Conservation (phyloP, 2,797 vertebrate species). For the Toxotes lorentzi region DNA sequence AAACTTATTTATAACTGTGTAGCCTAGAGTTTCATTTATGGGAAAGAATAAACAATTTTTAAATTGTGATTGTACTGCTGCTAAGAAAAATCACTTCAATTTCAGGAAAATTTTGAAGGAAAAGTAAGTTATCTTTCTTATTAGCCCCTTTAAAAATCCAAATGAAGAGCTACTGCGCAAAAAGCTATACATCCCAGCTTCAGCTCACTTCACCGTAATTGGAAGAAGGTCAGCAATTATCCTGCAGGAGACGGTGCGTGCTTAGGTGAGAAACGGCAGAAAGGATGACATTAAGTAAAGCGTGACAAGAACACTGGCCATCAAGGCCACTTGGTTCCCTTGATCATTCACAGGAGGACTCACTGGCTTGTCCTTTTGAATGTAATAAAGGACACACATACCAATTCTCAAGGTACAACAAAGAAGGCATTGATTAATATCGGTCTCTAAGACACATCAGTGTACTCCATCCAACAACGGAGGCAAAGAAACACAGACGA, state of each 20-base stretch:
- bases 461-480: slow-evolving; percentile 5
- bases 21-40: background rate
- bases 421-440: slow-evolving; percentile 33
- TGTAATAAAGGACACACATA: slow-evolving; percentile 44
- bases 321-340: slow-evolving; percentile 21
- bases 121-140: slow-evolving; percentile 2
- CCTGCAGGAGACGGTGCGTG: slow-evolving; percentile 7
- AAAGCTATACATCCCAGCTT: slow-evolving; percentile 11
- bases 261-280: slow-evolving; percentile 41
- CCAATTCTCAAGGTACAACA: slow-evolving; percentile 12
- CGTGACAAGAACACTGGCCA: slow-evolving; percentile 34
- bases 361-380: slow-evolving; percentile 32
- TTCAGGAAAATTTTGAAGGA: slow-evolving; percentile 17
- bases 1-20: background rate
- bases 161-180: slow-evolving; percentile 26
- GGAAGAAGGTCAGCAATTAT: slow-evolving; percentile 55
- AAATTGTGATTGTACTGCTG: background rate
- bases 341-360: slow-evolving; percentile 31
- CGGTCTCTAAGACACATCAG: slow-evolving; percentile 10
- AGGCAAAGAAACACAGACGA: slow-evolving; percentile 8
- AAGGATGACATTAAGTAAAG: slow-evolving; percentile 46
- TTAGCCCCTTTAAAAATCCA: slow-evolving; percentile 8
- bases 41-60: slow-evolving; percentile 15
- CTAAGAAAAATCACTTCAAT: slow-evolving; percentile 9
- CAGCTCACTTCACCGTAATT: slow-evolving; percentile 44